phyloP scores from a whole-genome alignment of 2,797 vertebrate species.

The Basileuterus tristriatus region DNA sequence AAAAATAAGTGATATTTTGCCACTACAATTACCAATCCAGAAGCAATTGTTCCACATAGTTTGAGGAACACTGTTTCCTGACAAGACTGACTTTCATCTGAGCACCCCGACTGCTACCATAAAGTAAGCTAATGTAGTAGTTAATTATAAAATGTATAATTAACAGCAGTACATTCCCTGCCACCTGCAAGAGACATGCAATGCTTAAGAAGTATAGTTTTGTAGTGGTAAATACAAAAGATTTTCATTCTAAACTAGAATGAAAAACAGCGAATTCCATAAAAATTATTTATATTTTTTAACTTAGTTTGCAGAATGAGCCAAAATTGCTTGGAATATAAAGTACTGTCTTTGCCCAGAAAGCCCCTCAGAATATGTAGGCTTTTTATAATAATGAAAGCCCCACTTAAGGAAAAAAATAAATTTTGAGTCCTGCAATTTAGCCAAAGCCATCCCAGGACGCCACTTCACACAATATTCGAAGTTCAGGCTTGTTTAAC shows the following conservation, averaged over 20 bases:
- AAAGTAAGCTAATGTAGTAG: background rate
- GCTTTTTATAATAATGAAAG: slow-evolving; percentile 45
- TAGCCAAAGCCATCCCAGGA: slow-evolving; percentile 30
- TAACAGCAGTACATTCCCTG: background rate
- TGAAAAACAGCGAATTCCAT: slow-evolving; percentile 36
- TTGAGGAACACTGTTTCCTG: background rate
- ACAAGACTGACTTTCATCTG: background rate
- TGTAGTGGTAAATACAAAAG: slow-evolving; percentile 7
- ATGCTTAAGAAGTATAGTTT: background rate
- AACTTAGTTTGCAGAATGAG: background rate
- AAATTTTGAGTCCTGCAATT: background rate
- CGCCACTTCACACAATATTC: background rate
- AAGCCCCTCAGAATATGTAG: slow-evolving; percentile 27
- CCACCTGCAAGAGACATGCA: background rate
- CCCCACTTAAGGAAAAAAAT: background rate
- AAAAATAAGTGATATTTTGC: background rate
- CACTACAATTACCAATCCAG: background rate
- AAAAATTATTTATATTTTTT: background rate
- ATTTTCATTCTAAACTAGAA: slow-evolving; percentile 35
- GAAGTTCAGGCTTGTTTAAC: slow-evolving; percentile 10
- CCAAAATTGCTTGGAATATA: slow-evolving; percentile 20
- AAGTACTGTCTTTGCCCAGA: slow-evolving; percentile 30
- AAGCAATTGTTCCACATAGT: background rate
- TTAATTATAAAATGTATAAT: background rate
- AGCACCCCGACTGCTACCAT: background rate